These are phyloP conservation scores for Rhyacophila brunnea DNA, from an alignment of 1,140 invertebrate species.

Conservation along the genomic window DNA sequence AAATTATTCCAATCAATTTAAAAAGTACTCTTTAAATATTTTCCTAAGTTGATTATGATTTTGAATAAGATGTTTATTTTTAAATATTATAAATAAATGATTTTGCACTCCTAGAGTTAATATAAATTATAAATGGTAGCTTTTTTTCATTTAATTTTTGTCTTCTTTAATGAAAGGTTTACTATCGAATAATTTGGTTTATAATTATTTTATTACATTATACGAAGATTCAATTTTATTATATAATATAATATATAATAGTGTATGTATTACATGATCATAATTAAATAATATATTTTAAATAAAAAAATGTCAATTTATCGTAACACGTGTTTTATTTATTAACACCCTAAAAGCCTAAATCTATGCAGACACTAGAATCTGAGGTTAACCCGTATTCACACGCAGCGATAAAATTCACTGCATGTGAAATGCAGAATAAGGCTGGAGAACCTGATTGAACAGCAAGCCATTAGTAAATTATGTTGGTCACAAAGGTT, in stretches of 20 bases:
- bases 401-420: too few relatives aligned
- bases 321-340: too few relatives aligned
- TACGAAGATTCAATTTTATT: constrained; percentile 5
- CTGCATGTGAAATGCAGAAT: too few relatives aligned
- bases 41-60: not conserved
- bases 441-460: too few relatives aligned
- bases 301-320: constrained; percentile 12
- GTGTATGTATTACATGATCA: constrained; percentile 10
- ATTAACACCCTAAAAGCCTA: too few relatives aligned
- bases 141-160: not conserved
- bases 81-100: not conserved
- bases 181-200: constrained; percentile 1
- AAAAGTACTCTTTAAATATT: not conserved
- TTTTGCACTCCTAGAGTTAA: constrained; percentile 1
- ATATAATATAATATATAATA: constrained; percentile 20
- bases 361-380: too few relatives aligned
- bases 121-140: not conserved
- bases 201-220: not conserved
- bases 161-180: not conserved
- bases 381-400: too few relatives aligned
- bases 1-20: not conserved
- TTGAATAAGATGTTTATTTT: not conserved
- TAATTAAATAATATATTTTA: constrained; percentile 29
- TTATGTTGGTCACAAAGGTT: too few relatives aligned
- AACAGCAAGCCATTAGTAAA: too few relatives aligned